Evolutionary conservation across 1,140 invertebrate genomes (phyloP), one percentile per base, ranked within the genome.

Genomic region (Anagrus nilaparvatae): DNA sequence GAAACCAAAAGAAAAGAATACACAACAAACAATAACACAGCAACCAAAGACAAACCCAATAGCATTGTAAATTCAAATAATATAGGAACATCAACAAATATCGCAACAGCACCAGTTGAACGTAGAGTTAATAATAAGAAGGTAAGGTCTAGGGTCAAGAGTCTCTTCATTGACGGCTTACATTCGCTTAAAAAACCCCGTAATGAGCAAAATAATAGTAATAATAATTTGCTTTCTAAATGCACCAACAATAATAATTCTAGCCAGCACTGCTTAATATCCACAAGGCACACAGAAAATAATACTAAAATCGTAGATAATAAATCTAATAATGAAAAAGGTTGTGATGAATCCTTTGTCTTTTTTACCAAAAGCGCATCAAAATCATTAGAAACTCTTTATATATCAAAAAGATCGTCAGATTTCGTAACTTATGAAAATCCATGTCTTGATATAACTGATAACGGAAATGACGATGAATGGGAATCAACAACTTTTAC

Each of bases 101-200:
- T 16, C 42, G 51, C 18, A 50, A 51, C 41, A 49, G 31, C 34
- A 46, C 44, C 37, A 53, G 37, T 23, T 36, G 45, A 49, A 25
- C 44, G 40, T 46, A 47, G 47, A 47, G 36, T 44, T 44, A 46
- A 45, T 43, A 53, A 57, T 39, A 55, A 54, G 36, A 68, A 68
- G 65, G 65, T 68, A 68, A 68, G 64, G 53, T 59, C 56, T 47
- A 59, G 48, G 51, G 56, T 63, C 43, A 60, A 61, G 52, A 60
- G 58, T 49, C 52, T 61, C 31, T 44, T 64, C 37, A 39, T 52
- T 54, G 54, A 59, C 46, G 47, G 59, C 53, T 60, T 62, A 30
- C 49, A 50, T 27, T 56, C 53, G 51, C 47, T 62, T 43, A 48
- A 48, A 17, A 4, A 25, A 35, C 30, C 39, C n/a, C n/a, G n/a